phyloP scores from a whole-genome alignment of 2,797 vertebrate genomes.

The Spondyliosoma cantharus region DNA sequence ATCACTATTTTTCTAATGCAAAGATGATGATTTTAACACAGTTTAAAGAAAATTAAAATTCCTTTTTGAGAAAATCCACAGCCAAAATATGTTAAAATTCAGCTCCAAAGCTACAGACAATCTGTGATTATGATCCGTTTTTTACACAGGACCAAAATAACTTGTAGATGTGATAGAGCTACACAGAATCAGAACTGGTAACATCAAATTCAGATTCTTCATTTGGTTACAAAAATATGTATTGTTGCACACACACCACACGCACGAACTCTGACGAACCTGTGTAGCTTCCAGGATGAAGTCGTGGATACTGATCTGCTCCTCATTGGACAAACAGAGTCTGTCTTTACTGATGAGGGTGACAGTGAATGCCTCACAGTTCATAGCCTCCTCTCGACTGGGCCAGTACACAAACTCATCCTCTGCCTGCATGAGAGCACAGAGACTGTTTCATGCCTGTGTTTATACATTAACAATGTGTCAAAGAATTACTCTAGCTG shows the following conservation, averaged over 20 bases:
- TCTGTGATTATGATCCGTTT: too few relatives aligned
- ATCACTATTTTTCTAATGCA: too few relatives aligned
- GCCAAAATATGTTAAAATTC: too few relatives aligned
- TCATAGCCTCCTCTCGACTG: constrained; percentile 95
- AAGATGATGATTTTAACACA: too few relatives aligned
- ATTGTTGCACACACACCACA: background rate
- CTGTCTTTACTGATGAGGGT: constrained; percentile 95
- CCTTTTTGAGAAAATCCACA: too few relatives aligned
- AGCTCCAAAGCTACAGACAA: too few relatives aligned
- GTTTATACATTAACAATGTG: background rate
- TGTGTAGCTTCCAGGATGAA: constrained; percentile 97
- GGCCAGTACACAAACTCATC: constrained; percentile 98
- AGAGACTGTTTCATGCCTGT: background rate
- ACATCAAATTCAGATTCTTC: too few relatives aligned
- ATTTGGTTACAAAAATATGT: too few relatives aligned
- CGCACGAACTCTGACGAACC: constrained; percentile 70
- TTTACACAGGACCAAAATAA: too few relatives aligned
- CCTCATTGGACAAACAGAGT: constrained; percentile 93
- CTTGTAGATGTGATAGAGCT: too few relatives aligned
- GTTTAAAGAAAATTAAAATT: too few relatives aligned
- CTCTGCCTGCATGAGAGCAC: constrained; percentile 85
- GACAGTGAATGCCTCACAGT: constrained; percentile 95
- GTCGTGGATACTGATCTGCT: constrained; percentile 95
- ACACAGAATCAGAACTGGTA: too few relatives aligned
- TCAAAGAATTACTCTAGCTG: background rate